These are phyloP conservation scores for Gymnogyps californianus DNA, from an alignment of 2,113 vertebrate species.

Conservation along the genomic window DNA sequence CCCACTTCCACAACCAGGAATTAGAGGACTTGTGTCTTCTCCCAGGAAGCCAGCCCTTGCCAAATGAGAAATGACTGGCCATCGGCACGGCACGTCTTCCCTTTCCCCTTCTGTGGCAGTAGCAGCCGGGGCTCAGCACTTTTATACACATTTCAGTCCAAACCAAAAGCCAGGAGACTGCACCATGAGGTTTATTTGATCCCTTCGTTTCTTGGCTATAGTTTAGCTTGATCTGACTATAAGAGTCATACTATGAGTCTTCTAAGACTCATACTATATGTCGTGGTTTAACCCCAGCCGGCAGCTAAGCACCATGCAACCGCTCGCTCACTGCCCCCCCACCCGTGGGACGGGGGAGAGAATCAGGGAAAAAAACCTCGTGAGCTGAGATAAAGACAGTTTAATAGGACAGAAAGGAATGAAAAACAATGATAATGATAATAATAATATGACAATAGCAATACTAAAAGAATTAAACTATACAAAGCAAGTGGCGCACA, in stretches of 20 bases:
- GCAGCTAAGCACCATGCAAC: too few species aligned
- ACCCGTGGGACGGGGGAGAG: too few species aligned
- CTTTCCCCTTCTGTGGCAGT: background rate
- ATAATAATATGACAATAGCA: too few species aligned
- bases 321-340: too few species aligned
- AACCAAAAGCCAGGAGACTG: background rate
- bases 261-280: background rate
- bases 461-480: too few species aligned
- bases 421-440: too few species aligned
- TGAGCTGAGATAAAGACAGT: too few species aligned
- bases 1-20: background rate
- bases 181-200: background rate
- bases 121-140: background rate
- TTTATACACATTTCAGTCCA: background rate
- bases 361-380: too few species aligned
- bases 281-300: too few species aligned
- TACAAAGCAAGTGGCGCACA: too few species aligned
- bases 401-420: too few species aligned
- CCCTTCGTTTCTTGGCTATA: background rate
- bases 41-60: background rate
- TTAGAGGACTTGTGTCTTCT: background rate
- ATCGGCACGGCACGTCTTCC: accelerated
- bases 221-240: background rate
- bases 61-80: background rate
- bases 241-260: too few species aligned